Percentiles rank a stretch among this genome's conserved stretches.
These are phyloP conservation scores for Epinotia demarniana DNA, from an alignment of 2,888 invertebrate species.

Conservation along the genomic window DNA sequence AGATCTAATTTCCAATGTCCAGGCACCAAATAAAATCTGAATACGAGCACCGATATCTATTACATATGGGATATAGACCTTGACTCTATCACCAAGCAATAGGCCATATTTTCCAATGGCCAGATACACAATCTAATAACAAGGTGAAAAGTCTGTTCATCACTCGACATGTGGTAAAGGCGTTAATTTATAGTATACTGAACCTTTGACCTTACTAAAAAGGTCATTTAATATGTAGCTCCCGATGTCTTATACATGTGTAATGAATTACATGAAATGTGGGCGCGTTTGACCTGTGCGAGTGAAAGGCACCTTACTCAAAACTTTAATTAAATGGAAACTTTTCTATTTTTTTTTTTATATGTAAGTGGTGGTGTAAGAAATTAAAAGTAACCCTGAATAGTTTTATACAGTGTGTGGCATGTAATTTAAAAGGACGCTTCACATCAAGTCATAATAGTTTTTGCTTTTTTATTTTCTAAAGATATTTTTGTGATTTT, in stretches of 20 bases:
- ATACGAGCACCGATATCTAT: neutral
- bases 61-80: neutral
- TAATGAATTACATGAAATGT: constrained; percentile 18
- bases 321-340: neutral
- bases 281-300: neutral
- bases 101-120: neutral
- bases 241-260: constrained; percentile 4
- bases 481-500: too few species aligned
- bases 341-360: too few species aligned
- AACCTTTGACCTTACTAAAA: constrained; percentile 38
- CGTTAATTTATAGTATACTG: constrained; percentile 25
- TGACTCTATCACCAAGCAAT: neutral
- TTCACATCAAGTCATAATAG: too few species aligned
- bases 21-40: neutral
- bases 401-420: too few species aligned
- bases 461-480: too few species aligned
- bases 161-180: constrained; percentile 24
- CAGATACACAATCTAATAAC: constrained; percentile 4
- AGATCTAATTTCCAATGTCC: constrained; percentile 1
- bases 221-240: constrained; percentile 25
- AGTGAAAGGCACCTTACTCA: neutral
- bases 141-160: constrained; percentile 13
- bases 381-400: too few species aligned
- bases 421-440: too few species aligned
- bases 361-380: neutral